phyloP scores from a whole-genome alignment of 2,113 vertebrate species.

The Eonycteris spelaea region DNA sequence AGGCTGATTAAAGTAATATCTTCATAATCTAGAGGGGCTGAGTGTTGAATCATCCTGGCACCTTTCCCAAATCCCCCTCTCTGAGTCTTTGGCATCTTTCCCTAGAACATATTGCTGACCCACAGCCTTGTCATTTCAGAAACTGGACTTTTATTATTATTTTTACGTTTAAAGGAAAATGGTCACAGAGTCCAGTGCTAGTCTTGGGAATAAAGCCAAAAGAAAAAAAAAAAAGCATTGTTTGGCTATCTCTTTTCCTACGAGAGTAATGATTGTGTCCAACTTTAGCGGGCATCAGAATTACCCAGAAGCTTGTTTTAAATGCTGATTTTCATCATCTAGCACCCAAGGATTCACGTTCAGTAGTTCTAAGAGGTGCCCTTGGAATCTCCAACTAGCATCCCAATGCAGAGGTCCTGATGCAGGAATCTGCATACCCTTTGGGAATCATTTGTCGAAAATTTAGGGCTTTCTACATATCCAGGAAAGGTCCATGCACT shows the following conservation, averaged over 20 bases:
- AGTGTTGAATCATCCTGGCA: conserved; percentile 2
- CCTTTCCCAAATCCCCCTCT: neutral
- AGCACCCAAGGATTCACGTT: neutral
- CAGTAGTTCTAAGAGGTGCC: neutral
- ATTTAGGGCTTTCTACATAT: neutral
- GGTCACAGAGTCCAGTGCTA: neutral
- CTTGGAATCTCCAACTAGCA: neutral
- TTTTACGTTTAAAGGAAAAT: conserved; percentile 48
- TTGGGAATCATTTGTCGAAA: neutral
- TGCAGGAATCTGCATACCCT: neutral
- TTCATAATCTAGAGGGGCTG: conserved; percentile 56
- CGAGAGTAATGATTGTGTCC: neutral
- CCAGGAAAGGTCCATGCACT: neutral
- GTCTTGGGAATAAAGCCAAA: conserved; percentile 34
- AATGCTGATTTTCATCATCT: neutral
- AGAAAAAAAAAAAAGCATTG: neutral
- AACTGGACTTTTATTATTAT: neutral
- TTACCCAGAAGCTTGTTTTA: neutral
- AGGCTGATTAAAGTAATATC: conserved; percentile 52
- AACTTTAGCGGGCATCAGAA: neutral
- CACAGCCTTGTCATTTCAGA: conserved; percentile 41
- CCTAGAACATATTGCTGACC: neutral
- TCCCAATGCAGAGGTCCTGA: neutral
- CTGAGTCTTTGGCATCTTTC: conserved; percentile 38
- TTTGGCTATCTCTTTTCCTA: neutral